phyloP scores from a whole-genome alignment of 1,140 invertebrate species.

The Pachypsylla venusta region DNA sequence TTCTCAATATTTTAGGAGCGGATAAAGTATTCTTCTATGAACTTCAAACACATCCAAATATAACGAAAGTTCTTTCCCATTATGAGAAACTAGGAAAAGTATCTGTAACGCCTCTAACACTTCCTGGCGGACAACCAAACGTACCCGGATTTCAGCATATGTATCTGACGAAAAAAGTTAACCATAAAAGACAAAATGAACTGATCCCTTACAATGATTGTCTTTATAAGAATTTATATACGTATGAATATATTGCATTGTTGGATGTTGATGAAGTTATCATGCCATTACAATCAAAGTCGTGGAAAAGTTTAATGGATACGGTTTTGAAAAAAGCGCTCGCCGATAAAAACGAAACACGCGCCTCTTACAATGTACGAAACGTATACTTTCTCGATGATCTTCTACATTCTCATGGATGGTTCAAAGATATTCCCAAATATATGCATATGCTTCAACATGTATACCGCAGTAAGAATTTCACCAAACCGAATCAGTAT shows the following conservation, averaged over 20 bases:
- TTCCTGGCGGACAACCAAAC: constrained; percentile 84
- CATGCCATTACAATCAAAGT: constrained; percentile 62
- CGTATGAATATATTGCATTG: constrained; percentile 77
- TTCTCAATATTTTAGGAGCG: constrained; percentile 69
- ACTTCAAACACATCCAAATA: constrained; percentile 75
- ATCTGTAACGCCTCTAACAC: constrained; percentile 67
- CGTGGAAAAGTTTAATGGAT: constrained; percentile 67
- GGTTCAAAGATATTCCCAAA: constrained; percentile 66
- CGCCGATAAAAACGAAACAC: constrained; percentile 50
- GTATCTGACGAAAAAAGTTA: constrained; percentile 76
- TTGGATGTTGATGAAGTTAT: constrained; percentile 91
- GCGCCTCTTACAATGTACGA: constrained; percentile 75
- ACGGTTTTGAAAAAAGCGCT: constrained; percentile 50
- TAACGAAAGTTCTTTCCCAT: constrained; percentile 70
- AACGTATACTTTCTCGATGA: constrained; percentile 93
- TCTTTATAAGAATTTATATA: constrained; percentile 81
- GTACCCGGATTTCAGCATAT: constrained; percentile 72
- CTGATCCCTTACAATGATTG: constrained; percentile 95
- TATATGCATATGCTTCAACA: constrained; percentile 92
- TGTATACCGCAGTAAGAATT: constrained; percentile 76
- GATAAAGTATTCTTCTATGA: constrained; percentile 89
- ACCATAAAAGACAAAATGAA: constrained; percentile 86
- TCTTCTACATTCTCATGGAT: constrained; percentile 60
- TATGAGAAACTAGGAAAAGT: constrained; percentile 61
- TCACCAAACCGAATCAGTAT: constrained; percentile 84